Base-by-base conservation (phyloP, 2,797 vertebrate species). In the Heliangelus exortis region DNA sequence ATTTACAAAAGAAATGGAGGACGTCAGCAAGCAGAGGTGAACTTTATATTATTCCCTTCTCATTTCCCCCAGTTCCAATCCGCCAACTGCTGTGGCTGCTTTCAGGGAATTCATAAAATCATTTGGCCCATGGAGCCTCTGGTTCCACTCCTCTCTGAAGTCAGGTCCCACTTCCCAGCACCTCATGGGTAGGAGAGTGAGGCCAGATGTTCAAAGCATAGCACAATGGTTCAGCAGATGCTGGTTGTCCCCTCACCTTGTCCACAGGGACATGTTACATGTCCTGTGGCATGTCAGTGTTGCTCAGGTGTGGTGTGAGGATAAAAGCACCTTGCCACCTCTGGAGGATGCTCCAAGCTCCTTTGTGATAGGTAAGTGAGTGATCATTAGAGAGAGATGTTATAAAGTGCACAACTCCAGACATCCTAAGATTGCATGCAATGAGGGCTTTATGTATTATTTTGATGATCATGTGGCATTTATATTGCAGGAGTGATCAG, bases 251-350 rank as follows among this genome's bases (percentile, higher is more conserved):
- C 66, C 34, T 87, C n/a, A 41, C 22, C 12, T 21, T 9, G 47
- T 72, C 23, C 0, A 0, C 1, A 48, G 25, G 57, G 53, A 62
- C 28, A 7, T 0, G 1, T 66, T 16, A 5, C 0, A 0, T 43
- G 33, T 89, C 72, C 28, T 65, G 29, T 58, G 69, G 33, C 39
- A 62, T 3, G 2, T 83, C 65, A 21, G 16, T 18, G 26, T 31
- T 78, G 25, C 18, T 73, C 19, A 18, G 14, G 28, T 10, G 34
- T 28, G 45, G 34, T 36, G 41, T 16, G 36, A 91, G 19, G 45
- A 34, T 10, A 58, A 53, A 39, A 82, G 66, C 71, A 76, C 28
- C n/a, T 57, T 36, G 53, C 65, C 57, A 47, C 29, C 9, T 61
- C 48, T 65, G 81, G 45, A 85, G 68, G 54, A 50, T 87, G 61